These are phyloP conservation scores for Drosophila tropicalis DNA, from an alignment of 1,140 invertebrate genomes.

Conservation along the genomic window DNA sequence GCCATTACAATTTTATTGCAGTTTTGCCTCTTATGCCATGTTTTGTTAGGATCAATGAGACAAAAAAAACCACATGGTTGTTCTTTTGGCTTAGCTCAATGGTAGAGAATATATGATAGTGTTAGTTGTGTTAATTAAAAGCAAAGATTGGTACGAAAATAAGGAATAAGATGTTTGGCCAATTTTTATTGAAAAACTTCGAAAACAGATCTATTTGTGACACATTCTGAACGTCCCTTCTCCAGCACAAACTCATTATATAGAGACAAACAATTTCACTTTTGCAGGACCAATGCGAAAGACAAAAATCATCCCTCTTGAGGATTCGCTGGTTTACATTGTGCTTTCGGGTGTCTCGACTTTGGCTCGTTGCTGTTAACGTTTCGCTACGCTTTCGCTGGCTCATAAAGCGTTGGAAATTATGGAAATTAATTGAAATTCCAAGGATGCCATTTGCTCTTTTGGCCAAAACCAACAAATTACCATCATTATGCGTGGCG, in stretches of 20 bases:
- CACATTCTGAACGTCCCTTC: not conserved
- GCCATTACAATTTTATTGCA: no score
- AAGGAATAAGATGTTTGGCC: not conserved
- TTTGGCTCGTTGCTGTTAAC: slow-evolving; percentile 19
- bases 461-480: slow-evolving; percentile 80
- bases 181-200: not conserved
- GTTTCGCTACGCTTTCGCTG: slow-evolving; percentile 44
- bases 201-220: not conserved
- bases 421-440: slow-evolving; percentile 83
- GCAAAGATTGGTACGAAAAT: not conserved
- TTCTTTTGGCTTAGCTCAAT: no score
- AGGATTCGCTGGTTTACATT: not conserved
- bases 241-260: not conserved
- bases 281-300: not conserved
- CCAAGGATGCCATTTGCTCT: slow-evolving; percentile 79
- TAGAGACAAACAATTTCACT: not conserved
- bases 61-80: no score
- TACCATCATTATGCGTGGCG: slow-evolving; percentile 77
- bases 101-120: no score
- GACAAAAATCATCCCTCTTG: slow-evolving; percentile 51
- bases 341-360: slow-evolving; percentile 1
- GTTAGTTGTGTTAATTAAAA: no score
- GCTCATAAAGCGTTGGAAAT: slow-evolving; percentile 81
- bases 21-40: no score
- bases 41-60: no score